Evolutionary conservation across 2,113 vertebrate genomes (phyloP), one percentile per base, ranked within the genome.

Genomic region (Ciconia maguari): DNA sequence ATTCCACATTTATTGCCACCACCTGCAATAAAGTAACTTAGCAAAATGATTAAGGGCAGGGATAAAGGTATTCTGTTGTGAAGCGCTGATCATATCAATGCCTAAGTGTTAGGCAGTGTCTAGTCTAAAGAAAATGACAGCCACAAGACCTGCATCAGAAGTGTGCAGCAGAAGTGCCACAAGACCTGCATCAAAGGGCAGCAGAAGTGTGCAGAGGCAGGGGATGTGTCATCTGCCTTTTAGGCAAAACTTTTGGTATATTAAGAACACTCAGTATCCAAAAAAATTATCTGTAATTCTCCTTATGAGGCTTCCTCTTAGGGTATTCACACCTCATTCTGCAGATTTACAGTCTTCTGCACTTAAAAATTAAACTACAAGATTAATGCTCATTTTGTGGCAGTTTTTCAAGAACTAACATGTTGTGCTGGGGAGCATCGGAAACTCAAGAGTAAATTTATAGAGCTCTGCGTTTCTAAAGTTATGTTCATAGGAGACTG

Each of bases 61-160:
- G 58, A 88, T 94, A 90, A 90, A 93, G 90, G 52, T 41, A 54
- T 93, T 36, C 84, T 95, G 76, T 34, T 61, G 89, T 66, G 52
- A 77, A 70, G 38, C 0, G 4, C 55, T 71, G 85, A 81, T 74
- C 29, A 2, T 38, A 66, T 46, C 71, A n/a, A 69, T 46, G 87
- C 32, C 61, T 34, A 85, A 64, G 27, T 26, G 62, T 83, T 3
- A 69, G 27, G 57, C 2, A 13, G 61, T 6, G 25, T 38, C 52
- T 76, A 30, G 25, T 38, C 52, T 76, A 30, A 51, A 41, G 70
- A 55, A 76, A 76, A 61, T 14, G 52, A 76, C 52, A 90, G 52
- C 42, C 69, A 34, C 61, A 14, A 65, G 69, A 38, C n/a, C 38
- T 55, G 46, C 38, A 4, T 29, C n/a, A 62, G 46, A 84, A 27